Evolutionary conservation across 1,140 invertebrate species (phyloP).

Genomic region (Heliconius nattereri): DNA sequence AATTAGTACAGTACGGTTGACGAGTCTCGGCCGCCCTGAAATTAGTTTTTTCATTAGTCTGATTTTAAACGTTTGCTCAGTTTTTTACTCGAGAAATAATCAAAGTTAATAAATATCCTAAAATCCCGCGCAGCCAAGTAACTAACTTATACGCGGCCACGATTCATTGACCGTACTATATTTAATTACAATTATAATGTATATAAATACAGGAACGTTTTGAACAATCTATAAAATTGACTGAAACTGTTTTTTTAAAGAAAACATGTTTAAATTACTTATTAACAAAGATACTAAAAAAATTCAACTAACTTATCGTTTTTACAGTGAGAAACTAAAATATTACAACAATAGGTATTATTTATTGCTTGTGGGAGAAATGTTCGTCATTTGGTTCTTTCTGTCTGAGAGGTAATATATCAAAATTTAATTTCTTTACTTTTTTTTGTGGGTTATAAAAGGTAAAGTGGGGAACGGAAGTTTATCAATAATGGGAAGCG

Average conservation of each 20-base stretch:
- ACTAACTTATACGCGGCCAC: too few relatives aligned
- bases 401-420: background rate
- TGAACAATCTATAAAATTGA: background rate
- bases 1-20: constrained; percentile 2
- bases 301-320: background rate
- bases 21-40: too few relatives aligned
- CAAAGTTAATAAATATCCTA: too few relatives aligned
- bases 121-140: too few relatives aligned
- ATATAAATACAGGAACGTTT: constrained; percentile 7
- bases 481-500: too few relatives aligned
- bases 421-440: too few relatives aligned
- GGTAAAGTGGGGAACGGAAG: too few relatives aligned
- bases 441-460: too few relatives aligned
- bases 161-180: too few relatives aligned
- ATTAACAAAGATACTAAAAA: background rate
- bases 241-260: background rate
- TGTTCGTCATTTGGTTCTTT: background rate
- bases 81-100: too few relatives aligned
- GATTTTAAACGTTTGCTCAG: too few relatives aligned
- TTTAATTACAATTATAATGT: background rate
- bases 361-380: background rate
- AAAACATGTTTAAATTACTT: background rate
- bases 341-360: background rate
- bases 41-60: too few relatives aligned
- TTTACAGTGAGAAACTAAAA: background rate